Evolutionary conservation across 2,797 vertebrate genomes (phyloP).

Genomic region (Brachyrhaphis roseni): DNA sequence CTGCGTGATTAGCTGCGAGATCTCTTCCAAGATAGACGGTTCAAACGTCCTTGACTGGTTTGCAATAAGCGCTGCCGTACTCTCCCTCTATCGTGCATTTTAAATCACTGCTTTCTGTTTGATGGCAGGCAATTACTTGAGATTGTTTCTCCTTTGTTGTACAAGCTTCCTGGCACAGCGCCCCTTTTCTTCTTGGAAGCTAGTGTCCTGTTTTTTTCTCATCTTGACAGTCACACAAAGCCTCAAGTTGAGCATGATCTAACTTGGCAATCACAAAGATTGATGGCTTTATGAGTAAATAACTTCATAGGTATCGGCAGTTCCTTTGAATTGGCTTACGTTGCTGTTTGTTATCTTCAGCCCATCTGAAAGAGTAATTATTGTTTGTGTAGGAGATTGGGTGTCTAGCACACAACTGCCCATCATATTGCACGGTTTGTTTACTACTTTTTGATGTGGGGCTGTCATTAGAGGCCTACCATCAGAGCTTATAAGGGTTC

Average conservation of each 20-base stretch:
- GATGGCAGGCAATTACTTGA: constrained; percentile 69
- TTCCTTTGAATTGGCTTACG: constrained; percentile 33
- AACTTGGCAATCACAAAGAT: constrained; percentile 39
- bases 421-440: constrained; percentile 23
- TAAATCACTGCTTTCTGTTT: constrained; percentile 51
- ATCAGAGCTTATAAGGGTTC: not conserved
- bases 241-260: constrained; percentile 36
- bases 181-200: constrained; percentile 45
- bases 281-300: constrained; percentile 52
- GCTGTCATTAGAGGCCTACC: constrained; percentile 18
- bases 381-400: constrained; percentile 42
- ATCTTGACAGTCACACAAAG: constrained; percentile 51
- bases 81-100: constrained; percentile 49
- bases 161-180: constrained; percentile 43
- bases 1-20: constrained; percentile 58
- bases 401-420: constrained; percentile 26
- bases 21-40: constrained; percentile 59
- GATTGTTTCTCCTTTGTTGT: constrained; percentile 64
- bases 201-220: constrained; percentile 45
- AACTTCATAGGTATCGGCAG: constrained; percentile 31
- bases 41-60: constrained; percentile 64
- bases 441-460: constrained; percentile 9
- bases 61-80: constrained; percentile 38
- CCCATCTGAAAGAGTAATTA: constrained; percentile 49
- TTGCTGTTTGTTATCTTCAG: constrained; percentile 6